These are phyloP conservation scores for Caenorhabditis becei DNA, from an alignment of 2,888 invertebrate species.

Conservation along the genomic window DNA sequence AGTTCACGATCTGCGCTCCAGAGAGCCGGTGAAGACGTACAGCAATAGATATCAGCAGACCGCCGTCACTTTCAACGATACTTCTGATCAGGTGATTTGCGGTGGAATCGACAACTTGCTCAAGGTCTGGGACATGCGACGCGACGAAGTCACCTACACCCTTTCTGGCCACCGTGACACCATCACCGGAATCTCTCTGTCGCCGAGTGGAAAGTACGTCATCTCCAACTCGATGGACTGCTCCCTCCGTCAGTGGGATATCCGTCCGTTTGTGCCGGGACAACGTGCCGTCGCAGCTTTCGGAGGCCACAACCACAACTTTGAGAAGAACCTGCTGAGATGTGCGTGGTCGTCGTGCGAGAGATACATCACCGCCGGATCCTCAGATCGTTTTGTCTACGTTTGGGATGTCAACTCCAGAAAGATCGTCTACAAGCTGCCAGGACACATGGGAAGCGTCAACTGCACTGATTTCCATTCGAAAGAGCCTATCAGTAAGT, in stretches of 20 bases:
- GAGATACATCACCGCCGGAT: conserved; percentile 92
- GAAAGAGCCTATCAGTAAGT: conserved; percentile 89
- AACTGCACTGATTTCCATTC: conserved; percentile 97
- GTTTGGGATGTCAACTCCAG: conserved; percentile 97
- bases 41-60: conserved; percentile 85
- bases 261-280: conserved; percentile 93
- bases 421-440: conserved; percentile 94
- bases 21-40: conserved; percentile 86
- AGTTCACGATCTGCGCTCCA: conserved; percentile 91
- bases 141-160: conserved; percentile 88
- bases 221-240: conserved; percentile 98
- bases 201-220: conserved; percentile 87
- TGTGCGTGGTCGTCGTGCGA: conserved; percentile 96
- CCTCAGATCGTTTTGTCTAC: conserved; percentile 92
- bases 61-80: conserved; percentile 94
- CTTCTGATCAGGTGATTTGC: conserved; percentile 93
- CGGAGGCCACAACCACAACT: conserved; percentile 96
- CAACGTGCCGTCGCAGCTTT: conserved; percentile 93
- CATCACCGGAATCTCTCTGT: conserved; percentile 91
- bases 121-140: conserved; percentile 95
- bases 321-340: conserved; percentile 95
- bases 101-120: conserved; percentile 98
- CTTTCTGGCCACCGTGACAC: conserved; percentile 96
- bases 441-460: conserved; percentile 97
- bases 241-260: conserved; percentile 94